These are phyloP conservation scores for Anomalospiza imberbis DNA, from an alignment of 2,797 vertebrate species.

Conservation along the genomic window DNA sequence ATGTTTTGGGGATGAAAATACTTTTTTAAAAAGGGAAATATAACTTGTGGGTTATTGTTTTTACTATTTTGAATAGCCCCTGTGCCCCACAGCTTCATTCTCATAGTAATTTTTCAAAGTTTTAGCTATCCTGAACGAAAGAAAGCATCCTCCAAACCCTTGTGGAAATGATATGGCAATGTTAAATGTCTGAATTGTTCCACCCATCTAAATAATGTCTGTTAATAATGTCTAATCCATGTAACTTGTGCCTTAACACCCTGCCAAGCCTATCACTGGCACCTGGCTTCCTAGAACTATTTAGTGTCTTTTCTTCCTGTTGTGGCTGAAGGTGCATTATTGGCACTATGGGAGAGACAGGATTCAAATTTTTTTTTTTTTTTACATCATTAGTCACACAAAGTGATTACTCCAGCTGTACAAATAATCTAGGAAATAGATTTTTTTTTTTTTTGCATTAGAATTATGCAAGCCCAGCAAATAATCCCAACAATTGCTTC, in stretches of 20 bases:
- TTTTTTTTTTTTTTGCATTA: slow-evolving; percentile 71
- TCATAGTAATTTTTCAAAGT: not conserved
- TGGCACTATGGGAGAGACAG: slow-evolving; percentile 16
- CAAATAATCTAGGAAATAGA: slow-evolving; percentile 80
- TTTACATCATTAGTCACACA: slow-evolving; percentile 28
- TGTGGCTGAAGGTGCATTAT: slow-evolving; percentile 14
- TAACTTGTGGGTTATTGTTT: not conserved
- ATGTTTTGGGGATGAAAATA: not conserved
- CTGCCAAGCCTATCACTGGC: slow-evolving; percentile 9
- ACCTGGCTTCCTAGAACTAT: slow-evolving; percentile 24
- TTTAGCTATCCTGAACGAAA: not conserved
- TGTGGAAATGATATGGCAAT: not conserved
- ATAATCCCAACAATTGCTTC: slow-evolving; percentile 81
- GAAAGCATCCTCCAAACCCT: not conserved
- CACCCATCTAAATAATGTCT: not conserved
- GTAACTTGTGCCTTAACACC: not conserved
- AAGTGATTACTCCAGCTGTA: slow-evolving; percentile 76
- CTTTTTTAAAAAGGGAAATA: not conserved
- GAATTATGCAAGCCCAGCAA: slow-evolving; percentile 74
- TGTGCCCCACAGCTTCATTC: not conserved
- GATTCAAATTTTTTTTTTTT: not conserved
- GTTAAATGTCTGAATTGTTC: not conserved
- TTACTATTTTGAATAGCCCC: not conserved
- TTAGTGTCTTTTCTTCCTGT: slow-evolving; percentile 29
- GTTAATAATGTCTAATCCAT: not conserved